Percentiles rank a stretch among this genome's conserved stretches.
These are phyloP conservation scores for Sarcophaga subvicina DNA, from an alignment of 2,888 invertebrate species.

Conservation along the genomic window DNA sequence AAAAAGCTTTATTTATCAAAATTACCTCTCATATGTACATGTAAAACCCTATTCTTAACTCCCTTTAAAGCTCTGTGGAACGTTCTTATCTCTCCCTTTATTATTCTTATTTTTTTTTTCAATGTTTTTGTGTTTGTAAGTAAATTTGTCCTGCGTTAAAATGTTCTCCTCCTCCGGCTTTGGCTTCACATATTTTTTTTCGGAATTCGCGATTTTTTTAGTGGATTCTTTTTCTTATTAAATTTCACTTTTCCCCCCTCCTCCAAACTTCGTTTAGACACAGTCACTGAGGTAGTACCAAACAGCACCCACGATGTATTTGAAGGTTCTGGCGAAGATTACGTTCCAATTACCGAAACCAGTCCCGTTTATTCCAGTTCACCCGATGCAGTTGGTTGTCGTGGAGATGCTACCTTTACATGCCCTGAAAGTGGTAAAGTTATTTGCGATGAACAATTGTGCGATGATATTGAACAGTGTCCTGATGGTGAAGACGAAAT, in stretches of 20 bases:
- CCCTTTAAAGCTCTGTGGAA: conserved; percentile 24
- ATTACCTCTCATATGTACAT: too few species aligned
- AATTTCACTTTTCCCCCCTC: background rate
- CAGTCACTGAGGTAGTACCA: conserved; percentile 24
- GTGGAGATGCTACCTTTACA: conserved; percentile 77
- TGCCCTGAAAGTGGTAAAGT: conserved; percentile 73
- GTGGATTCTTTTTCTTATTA: background rate
- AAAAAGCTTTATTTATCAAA: too few species aligned
- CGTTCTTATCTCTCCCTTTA: background rate
- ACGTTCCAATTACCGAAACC: conserved; percentile 68
- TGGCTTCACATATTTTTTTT: conserved; percentile 5
- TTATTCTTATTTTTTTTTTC: too few species aligned
- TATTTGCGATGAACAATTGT: conserved; percentile 78
- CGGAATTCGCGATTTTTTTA: conserved; percentile 29
- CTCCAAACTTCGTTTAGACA: conserved; percentile 48
- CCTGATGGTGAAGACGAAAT: conserved; percentile 80
- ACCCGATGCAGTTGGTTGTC: conserved; percentile 72
- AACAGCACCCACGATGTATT: conserved; percentile 24
- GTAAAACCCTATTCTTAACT: background rate
- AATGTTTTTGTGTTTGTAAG: conserved; percentile 11
- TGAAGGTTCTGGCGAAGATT: conserved; percentile 72
- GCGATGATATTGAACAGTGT: conserved; percentile 78
- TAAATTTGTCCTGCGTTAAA: conserved; percentile 18
- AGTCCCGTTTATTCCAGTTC: conserved; percentile 59
- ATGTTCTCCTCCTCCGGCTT: conserved; percentile 33